Base-by-base conservation (phyloP, 2,113 vertebrate species). In the Maccullochella peelii region DNA sequence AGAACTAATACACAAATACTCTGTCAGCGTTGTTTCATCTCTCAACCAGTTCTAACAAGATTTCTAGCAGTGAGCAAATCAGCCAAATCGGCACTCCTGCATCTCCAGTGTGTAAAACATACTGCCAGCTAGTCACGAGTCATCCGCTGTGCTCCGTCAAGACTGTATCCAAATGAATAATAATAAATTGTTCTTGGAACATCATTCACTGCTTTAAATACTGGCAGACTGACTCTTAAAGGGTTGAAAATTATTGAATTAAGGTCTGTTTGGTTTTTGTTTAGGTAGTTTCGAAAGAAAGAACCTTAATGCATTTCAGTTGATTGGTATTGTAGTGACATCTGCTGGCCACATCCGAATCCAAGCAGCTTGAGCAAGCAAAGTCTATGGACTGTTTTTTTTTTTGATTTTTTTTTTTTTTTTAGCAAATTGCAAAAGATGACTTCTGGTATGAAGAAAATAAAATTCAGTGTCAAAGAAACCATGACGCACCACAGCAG, bases 311-410 rank as follows among this genome's bases (percentile, higher is more conserved):
- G 27, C 2, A 25, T 49, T 40, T 14, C 58, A 68, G n/a, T 38
- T 6, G 2, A 14, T 63, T 69, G 85, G 77, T 67, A 1, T 66
- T 70, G 44, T 57, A 72, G 82, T 77, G 90, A 73, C 94, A 89
- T 83, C 91, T 94, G 80, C 87, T 94, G 93, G 92, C 50, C 70
- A 68, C 71, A 57, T 54, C 21, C 44, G 12, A 55, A 62, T 47
- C 11, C 30, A 61, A 18, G 44, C n/a, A 62, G 15, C 44, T 40
- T 4, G 4, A 57, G 66, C 27, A 49, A 44, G 15, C 21, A 44
- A 42, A 72, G 40, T 40, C n/a, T 52, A 3, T 14, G n/a, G 49
- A 54, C 14, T 21, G 18, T 0, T 55, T 52, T 5, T 6, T 2
- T 23, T 65, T 33, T 33, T 33, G 23, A 25, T 33, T 23, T 78